Conservation (phyloP, 2,797 vertebrate species). For the Amphiprion clarkii region DNA sequence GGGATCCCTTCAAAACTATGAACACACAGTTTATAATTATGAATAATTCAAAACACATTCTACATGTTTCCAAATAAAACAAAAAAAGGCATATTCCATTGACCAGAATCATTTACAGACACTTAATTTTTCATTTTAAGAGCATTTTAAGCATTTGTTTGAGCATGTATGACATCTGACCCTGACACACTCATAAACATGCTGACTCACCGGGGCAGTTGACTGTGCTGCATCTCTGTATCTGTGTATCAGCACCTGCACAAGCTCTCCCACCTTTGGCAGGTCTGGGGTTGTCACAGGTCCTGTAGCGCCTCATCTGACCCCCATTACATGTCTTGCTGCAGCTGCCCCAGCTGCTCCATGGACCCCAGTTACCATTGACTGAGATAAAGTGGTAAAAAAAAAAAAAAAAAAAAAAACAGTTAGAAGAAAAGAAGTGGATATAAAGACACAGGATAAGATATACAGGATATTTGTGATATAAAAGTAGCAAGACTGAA, state of each 20-base stretch:
- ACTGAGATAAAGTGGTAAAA: constrained; percentile 76
- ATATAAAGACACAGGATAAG: background rate
- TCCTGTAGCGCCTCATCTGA: constrained; percentile 92
- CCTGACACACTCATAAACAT: background rate
- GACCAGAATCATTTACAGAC: background rate
- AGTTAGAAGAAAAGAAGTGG: background rate
- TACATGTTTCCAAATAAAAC: background rate
- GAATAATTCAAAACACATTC: background rate
- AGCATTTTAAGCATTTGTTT: background rate
- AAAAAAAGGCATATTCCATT: no score
- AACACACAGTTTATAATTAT: no score
- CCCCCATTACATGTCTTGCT: constrained; percentile 93
- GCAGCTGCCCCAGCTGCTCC: constrained; percentile 94
- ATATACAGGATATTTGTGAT: background rate
- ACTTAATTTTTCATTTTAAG: background rate
- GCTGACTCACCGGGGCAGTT: constrained; percentile 90
- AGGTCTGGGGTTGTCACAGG: constrained; percentile 92
- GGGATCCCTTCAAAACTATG: background rate
- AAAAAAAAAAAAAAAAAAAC: background rate
- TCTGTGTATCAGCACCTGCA: constrained; percentile 91
- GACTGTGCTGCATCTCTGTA: constrained; percentile 88
- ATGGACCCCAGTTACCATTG: constrained; percentile 93
- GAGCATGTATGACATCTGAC: background rate
- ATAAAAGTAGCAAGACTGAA: background rate
- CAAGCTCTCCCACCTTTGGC: constrained; percentile 92